phyloP scores from a whole-genome alignment of 2,888 invertebrate genomes.

The Cremastinae sp. region DNA sequence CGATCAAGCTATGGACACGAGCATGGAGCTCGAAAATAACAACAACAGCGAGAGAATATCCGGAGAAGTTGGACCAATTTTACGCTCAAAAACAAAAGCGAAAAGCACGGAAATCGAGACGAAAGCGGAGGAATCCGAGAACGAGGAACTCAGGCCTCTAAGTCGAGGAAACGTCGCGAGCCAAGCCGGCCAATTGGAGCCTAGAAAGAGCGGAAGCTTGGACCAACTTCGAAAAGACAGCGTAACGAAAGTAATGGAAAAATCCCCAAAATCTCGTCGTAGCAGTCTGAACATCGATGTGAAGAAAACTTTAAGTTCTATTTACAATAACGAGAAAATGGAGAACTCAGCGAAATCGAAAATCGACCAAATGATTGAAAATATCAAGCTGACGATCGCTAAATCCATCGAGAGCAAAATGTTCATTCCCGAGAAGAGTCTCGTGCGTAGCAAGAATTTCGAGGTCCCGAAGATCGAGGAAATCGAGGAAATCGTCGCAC shows the following conservation, averaged over 20 bases:
- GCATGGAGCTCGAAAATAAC: conserved; percentile 73
- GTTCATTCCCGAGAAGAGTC: conserved; percentile 72
- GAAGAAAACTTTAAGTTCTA: conserved; percentile 74
- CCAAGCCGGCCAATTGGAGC: conserved; percentile 45
- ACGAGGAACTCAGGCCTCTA: conserved; percentile 55
- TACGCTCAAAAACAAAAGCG: conserved; percentile 77
- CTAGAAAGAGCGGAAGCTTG: conserved; percentile 60
- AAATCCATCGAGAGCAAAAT: conserved; percentile 77
- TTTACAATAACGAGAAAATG: conserved; percentile 70
- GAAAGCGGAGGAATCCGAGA: conserved; percentile 54
- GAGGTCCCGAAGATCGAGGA: conserved; percentile 77
- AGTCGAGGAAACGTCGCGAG: conserved; percentile 45
- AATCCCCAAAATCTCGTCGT: conserved; percentile 70
- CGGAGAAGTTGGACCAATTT: conserved; percentile 73
- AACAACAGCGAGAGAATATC: conserved; percentile 74
- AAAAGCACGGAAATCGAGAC: conserved; percentile 69
- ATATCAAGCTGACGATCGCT: conserved; percentile 76
- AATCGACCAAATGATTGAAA: conserved; percentile 78
- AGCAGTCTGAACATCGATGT: conserved; percentile 76
- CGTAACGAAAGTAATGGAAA: conserved; percentile 67
- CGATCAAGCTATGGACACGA: conserved; percentile 65
- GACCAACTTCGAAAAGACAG: conserved; percentile 73
- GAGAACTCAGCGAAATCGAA: conserved; percentile 71
- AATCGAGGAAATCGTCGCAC: conserved; percentile 75
- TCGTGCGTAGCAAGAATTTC: conserved; percentile 72